These are phyloP conservation scores for Caenorhabditis sp. DNA, from an alignment of 2,888 invertebrate genomes.

Conservation along the genomic window DNA sequence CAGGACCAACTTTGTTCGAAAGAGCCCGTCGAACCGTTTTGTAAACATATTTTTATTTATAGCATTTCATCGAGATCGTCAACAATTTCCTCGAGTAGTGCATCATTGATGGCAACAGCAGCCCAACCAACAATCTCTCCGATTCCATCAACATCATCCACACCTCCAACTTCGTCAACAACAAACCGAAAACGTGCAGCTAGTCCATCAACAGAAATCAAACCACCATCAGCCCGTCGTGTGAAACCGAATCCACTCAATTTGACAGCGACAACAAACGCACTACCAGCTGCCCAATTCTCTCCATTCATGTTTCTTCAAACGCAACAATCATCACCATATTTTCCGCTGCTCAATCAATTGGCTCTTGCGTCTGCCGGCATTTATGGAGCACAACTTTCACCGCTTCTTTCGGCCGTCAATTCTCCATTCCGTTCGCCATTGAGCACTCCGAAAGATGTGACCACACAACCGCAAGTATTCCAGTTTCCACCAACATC, in stretches of 20 bases:
- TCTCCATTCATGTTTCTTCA: conserved; percentile 16
- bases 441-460: conserved; percentile 19
- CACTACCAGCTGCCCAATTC: conserved; percentile 5
- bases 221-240: conserved; percentile 6
- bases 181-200: not conserved
- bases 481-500: conserved; percentile 49
- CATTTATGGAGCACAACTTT: conserved; percentile 45
- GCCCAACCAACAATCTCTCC: conserved; percentile 10
- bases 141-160: conserved; percentile 24
- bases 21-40: too few species aligned
- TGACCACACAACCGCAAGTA: conserved; percentile 21
- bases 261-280: conserved; percentile 26
- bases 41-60: too few species aligned
- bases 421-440: conserved; percentile 39
- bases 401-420: conserved; percentile 22
- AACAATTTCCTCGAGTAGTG: conserved; percentile 13
- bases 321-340: conserved; percentile 24
- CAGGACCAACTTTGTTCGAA: too few species aligned
- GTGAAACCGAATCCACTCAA: conserved; percentile 37
- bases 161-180: conserved; percentile 9
- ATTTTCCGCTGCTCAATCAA: conserved; percentile 17
- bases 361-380: conserved; percentile 40
- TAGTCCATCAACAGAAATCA: not conserved
- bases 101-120: not conserved
- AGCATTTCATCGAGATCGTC: conserved; percentile 32